These are phyloP conservation scores for Trichogramma dendrolimi DNA, from an alignment of 2,888 invertebrate genomes.

Conservation along the genomic window DNA sequence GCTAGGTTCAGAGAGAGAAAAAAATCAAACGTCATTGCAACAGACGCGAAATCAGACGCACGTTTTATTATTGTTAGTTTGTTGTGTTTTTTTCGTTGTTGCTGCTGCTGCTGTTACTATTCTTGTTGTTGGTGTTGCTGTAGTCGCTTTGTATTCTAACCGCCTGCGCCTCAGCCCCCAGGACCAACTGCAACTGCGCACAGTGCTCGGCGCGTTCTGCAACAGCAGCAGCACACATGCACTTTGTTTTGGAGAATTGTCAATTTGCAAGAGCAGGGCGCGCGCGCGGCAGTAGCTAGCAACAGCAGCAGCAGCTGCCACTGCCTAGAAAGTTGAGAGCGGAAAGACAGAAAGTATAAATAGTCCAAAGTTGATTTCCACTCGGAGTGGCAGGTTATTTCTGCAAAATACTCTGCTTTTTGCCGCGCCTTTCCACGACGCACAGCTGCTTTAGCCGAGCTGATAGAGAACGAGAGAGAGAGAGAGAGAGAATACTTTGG, in stretches of 20 bases:
- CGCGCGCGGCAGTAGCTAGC: not conserved
- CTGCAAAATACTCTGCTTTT: slow-evolving; percentile 18
- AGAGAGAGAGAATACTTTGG: no score
- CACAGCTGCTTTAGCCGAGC: slow-evolving; percentile 24
- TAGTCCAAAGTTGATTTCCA: slow-evolving; percentile 31
- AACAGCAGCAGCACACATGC: not conserved
- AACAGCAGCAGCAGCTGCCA: not conserved
- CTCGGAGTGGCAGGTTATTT: slow-evolving; percentile 36
- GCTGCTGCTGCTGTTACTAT: no score
- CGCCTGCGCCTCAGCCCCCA: no score
- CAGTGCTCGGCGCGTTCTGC: not conserved
- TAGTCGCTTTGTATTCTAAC: no score
- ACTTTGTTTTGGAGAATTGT: slow-evolving; percentile 20
- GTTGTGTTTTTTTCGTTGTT: no score
- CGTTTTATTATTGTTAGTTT: no score
- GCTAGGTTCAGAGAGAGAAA: no score
- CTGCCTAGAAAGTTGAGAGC: slow-evolving; percentile 13
- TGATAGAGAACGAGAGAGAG: not conserved
- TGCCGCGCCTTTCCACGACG: slow-evolving; percentile 11
- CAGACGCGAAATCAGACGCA: no score
- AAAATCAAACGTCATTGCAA: slow-evolving; percentile 18
- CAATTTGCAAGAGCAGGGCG: slow-evolving; percentile 18
- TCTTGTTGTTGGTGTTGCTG: no score
- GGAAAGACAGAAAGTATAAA: no score
- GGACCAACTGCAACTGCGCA: not conserved